Conservation (phyloP, 2,797 vertebrate species). For the Scomberomorus guttatus region DNA sequence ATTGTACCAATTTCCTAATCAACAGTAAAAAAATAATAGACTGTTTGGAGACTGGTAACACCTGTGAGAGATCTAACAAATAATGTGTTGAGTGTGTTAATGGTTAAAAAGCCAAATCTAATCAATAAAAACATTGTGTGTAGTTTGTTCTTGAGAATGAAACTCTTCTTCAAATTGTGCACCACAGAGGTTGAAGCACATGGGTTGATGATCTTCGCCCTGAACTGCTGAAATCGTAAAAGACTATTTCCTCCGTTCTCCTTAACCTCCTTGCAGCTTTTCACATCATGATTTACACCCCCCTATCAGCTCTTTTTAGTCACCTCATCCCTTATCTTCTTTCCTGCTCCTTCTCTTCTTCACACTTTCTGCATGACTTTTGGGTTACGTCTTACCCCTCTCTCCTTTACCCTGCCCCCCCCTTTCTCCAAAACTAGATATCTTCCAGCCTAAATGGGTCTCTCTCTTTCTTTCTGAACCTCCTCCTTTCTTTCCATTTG, state of each 20-base stretch:
- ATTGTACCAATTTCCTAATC: not conserved
- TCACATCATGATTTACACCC: constrained; percentile 6
- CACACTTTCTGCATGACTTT: constrained; percentile 2
- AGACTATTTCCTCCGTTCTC: constrained; percentile 1
- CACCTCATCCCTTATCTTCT: not conserved
- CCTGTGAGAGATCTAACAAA: not conserved
- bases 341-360: not conserved
- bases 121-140: not conserved
- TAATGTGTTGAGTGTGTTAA: too few species aligned
- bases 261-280: not conserved
- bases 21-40: not conserved
- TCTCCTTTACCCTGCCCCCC: not conserved
- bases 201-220: not conserved
- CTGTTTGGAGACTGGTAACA: not conserved
- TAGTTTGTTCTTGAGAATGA: not conserved
- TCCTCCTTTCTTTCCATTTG: not conserved
- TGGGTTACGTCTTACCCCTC: not conserved
- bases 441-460: not conserved
- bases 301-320: not conserved
- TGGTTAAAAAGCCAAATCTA: not conserved
- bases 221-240: not conserved
- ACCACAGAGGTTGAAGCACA: not conserved
- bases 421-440: not conserved
- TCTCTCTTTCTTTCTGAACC: not conserved
- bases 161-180: not conserved